Base-by-base conservation (phyloP, 2,888 invertebrate genomes). In the Ethmia dodecea region DNA sequence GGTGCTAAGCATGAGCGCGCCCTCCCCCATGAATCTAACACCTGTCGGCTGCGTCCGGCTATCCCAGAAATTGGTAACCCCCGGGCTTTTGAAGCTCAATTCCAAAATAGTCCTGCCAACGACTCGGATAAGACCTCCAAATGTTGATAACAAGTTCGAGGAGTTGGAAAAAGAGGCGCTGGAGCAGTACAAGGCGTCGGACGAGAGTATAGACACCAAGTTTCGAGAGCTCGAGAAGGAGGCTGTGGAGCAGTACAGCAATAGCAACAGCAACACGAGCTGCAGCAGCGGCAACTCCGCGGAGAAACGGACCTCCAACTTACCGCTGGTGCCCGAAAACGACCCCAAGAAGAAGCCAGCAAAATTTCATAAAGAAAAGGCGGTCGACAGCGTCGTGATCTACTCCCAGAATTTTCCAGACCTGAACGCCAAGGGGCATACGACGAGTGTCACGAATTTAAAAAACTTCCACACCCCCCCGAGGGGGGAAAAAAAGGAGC, bases 201-300 rank as follows among this genome's bases (percentile, higher is more conserved):
- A 86, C 43, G 87, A 87, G 49, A 86, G 87, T 45, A 88, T 87
- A 54, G 89, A 89, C 47, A 88, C 87, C 5, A 88, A 88, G 47
- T 89, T 88, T 57, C 81, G 88, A 34, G 91, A 91, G 43, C 65
- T 91, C 37, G 91, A 91, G 53, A 84, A 89, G 38, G 89, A 91
- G 52, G 92, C 91, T 0, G 88, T 89, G 31, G 92, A 91, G 52
- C 91, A 92, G 55, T 91, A 91, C 61, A 88, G 86, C 50, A 74
- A 74, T 0, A 84, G 86, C 45, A 83, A 83, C 39, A 86, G 84
- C 46, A 83, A 81, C 42, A 86, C 84, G 1, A 86, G 86, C 41
- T 86, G 83, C 51, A 80, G 83, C 52, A 84, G 83, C 44, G 80
- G 75, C 0, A 72, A 74, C 37, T 78, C 79, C 0, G 68, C 67